These are phyloP conservation scores for Nannoperca obscura DNA, from an alignment of 2,797 vertebrate genomes.

Conservation along the genomic window DNA sequence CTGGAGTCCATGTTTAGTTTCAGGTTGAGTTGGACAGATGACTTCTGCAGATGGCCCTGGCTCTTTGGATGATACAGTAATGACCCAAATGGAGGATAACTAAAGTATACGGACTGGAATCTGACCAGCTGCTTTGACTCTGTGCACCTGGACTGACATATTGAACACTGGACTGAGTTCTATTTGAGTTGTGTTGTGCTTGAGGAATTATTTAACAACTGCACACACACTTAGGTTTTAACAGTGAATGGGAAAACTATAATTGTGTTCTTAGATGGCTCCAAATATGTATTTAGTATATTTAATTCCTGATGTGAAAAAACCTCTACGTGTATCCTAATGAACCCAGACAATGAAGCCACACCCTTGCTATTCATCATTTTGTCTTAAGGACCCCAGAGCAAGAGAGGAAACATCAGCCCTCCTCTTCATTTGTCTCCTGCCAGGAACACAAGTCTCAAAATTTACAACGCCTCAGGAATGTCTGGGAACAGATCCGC, in stretches of 20 bases:
- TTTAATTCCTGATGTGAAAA: not conserved
- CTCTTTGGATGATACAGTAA: constrained; percentile 39
- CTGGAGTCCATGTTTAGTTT: constrained; percentile 49
- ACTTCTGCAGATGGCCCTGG: constrained; percentile 60
- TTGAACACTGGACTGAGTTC: not conserved
- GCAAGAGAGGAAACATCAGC: constrained; percentile 51
- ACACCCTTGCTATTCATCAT: constrained; percentile 31
- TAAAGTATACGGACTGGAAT: constrained; percentile 7
- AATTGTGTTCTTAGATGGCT: not conserved
- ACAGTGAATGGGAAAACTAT: not conserved
- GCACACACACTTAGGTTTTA: not conserved
- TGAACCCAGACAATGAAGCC: constrained; percentile 24
- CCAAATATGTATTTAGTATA: constrained; percentile 1
- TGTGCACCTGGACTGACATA: constrained; percentile 14
- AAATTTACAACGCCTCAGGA: constrained; percentile 69
- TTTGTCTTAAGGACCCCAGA: constrained; percentile 28
- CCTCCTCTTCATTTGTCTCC: constrained; percentile 43
- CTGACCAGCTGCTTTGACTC: constrained; percentile 25
- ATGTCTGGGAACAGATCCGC: constrained; percentile 65
- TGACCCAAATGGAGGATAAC: constrained; percentile 23
- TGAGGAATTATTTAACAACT: not conserved
- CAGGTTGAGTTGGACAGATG: constrained; percentile 49
- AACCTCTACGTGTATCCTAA: not conserved
- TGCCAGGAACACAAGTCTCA: constrained; percentile 35
- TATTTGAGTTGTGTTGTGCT: not conserved